Evolutionary conservation across 2,113 vertebrate genomes (phyloP).

Genomic region (Tiliqua scincoides): DNA sequence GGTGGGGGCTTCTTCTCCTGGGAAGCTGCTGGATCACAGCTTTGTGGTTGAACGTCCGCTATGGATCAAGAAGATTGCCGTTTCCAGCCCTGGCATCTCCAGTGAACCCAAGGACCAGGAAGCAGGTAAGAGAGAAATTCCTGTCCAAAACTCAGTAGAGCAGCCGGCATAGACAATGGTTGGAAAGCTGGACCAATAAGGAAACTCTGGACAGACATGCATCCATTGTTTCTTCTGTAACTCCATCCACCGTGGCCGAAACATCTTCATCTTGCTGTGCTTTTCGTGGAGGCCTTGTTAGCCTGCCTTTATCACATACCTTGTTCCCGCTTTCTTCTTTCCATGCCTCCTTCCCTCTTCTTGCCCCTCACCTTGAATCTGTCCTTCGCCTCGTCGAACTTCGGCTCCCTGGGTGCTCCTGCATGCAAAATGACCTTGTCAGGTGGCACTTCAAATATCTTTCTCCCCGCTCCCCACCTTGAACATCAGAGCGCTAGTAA

Average conservation of each 20-base stretch:
- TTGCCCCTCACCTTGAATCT: neutral
- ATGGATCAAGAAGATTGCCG: too few relatives aligned
- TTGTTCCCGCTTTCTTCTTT: fast-evolving
- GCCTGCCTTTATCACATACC: neutral
- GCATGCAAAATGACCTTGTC: fast-evolving
- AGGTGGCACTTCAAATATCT: neutral
- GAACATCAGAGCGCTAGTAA: neutral
- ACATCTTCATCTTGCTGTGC: neutral
- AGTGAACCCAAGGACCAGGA: too few relatives aligned
- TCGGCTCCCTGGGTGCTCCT: neutral
- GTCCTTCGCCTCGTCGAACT: neutral
- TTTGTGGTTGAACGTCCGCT: too few relatives aligned
- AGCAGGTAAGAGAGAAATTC: too few relatives aligned
- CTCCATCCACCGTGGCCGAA: neutral
- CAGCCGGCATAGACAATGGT: too few relatives aligned
- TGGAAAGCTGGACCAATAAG: too few relatives aligned
- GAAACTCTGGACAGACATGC: too few relatives aligned
- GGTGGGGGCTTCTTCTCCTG: too few relatives aligned
- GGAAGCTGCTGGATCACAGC: too few relatives aligned
- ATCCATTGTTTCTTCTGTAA: too few relatives aligned
- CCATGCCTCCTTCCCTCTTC: neutral
- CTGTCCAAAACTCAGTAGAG: too few relatives aligned
- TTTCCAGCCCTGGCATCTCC: too few relatives aligned
- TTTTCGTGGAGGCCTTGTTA: neutral
- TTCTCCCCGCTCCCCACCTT: fast-evolving